Evolutionary conservation across 2,888 invertebrate species (phyloP).

Genomic region (Ceraclea dissimilis): DNA sequence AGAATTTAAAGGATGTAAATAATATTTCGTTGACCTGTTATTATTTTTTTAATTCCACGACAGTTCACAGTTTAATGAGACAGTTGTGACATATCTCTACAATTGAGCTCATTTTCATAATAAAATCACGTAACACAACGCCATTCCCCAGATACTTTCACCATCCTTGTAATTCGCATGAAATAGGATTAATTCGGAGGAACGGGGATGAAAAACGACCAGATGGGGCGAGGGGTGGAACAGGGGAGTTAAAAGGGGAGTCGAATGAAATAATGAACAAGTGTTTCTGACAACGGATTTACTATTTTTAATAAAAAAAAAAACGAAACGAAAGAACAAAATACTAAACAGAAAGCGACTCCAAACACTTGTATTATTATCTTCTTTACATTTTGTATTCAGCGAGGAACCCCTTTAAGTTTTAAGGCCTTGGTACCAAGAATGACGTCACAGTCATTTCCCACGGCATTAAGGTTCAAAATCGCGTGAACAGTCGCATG

Average conservation of each 20-base stretch:
- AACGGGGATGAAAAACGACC: slow-evolving; percentile 2
- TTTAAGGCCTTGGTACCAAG: too few species aligned
- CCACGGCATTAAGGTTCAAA: too few species aligned
- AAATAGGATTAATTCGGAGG: neutral
- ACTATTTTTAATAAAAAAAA: slow-evolving; percentile 47
- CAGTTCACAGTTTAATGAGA: neutral
- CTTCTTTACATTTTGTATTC: too few species aligned
- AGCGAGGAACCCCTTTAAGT: too few species aligned
- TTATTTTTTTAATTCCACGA: too few species aligned
- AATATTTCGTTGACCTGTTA: too few species aligned
- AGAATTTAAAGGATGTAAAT: too few species aligned
- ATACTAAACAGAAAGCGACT: too few species aligned
- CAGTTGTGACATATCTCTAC: neutral
- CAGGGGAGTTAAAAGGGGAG: neutral
- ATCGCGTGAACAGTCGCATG: too few species aligned
- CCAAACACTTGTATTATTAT: too few species aligned
- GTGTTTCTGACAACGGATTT: slow-evolving; percentile 48
- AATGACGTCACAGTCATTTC: too few species aligned
- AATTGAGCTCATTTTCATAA: slow-evolving; percentile 3
- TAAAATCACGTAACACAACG: neutral
- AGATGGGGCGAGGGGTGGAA: neutral
- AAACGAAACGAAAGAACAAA: too few species aligned
- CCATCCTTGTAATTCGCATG: slow-evolving; percentile 1
- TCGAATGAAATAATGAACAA: slow-evolving; percentile 22
- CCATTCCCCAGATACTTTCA: slow-evolving; percentile 1